Conservation (phyloP, 2,113 vertebrate genomes). For the Nansenia antarctica region DNA sequence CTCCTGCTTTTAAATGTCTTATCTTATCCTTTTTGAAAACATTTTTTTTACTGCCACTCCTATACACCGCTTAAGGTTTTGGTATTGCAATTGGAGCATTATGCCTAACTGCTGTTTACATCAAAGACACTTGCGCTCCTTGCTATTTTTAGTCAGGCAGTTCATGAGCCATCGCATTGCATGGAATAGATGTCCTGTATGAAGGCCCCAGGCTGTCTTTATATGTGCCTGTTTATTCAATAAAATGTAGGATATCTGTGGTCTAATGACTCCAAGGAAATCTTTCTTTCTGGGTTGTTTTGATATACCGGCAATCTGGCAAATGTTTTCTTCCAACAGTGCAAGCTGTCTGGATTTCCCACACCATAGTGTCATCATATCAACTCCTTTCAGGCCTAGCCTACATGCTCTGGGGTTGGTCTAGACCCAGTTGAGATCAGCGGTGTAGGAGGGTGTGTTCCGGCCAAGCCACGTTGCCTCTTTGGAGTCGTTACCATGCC, state of each 20-base stretch:
- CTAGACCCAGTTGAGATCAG: neutral
- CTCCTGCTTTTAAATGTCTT: neutral
- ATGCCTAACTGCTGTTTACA: neutral
- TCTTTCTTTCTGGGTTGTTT: neutral
- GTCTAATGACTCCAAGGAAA: neutral
- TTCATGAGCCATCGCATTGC: neutral
- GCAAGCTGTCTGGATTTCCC: neutral
- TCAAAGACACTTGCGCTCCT: neutral
- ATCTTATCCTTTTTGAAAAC: neutral
- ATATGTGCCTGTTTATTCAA: neutral
- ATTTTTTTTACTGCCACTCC: neutral
- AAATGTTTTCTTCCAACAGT: neutral
- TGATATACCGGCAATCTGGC: neutral
- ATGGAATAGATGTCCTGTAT: neutral
- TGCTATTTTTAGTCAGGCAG: neutral
- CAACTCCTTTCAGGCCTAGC: too few species aligned
- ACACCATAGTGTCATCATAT: neutral
- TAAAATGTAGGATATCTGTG: neutral
- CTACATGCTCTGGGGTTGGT: neutral
- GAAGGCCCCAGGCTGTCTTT: neutral
- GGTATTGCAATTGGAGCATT: neutral
- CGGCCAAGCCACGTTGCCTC: neutral
- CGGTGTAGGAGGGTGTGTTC: neutral
- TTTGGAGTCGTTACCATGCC: neutral
- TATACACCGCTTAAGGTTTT: neutral